These are phyloP conservation scores for Laupala kohalensis DNA, from an alignment of 1,140 invertebrate species.

Conservation along the genomic window DNA sequence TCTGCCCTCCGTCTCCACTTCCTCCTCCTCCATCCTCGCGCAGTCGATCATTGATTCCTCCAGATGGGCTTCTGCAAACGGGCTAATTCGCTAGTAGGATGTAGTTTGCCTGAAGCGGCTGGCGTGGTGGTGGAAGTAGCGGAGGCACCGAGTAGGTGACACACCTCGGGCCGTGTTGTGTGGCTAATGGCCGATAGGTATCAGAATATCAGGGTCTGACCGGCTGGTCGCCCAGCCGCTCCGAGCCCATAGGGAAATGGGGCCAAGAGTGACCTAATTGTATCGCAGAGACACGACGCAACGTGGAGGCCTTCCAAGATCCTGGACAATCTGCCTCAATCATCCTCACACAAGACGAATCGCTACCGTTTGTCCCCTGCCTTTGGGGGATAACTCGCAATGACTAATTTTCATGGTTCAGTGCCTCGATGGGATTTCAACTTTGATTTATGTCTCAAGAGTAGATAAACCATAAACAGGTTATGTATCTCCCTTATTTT, in stretches of 20 bases:
- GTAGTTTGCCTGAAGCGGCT: background rate
- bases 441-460: too few species aligned
- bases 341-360: background rate
- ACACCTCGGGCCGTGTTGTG: background rate
- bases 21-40: background rate
- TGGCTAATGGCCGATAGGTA: background rate
- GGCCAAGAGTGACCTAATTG: background rate
- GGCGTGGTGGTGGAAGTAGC: too few species aligned
- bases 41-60: background rate
- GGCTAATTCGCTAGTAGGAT: background rate
- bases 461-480: too few species aligned
- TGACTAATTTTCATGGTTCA: too few species aligned
- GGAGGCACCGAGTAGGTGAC: too few species aligned
- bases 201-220: background rate
- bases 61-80: background rate
- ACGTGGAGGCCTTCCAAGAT: background rate
- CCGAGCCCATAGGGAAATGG: background rate
- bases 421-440: too few species aligned
- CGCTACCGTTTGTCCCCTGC: too few species aligned
- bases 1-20: background rate
- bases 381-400: too few species aligned
- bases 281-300: background rate
- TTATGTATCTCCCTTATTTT: too few species aligned
- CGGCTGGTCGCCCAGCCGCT: too few species aligned
- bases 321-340: too few species aligned